These are phyloP conservation scores for Bombus fervidus DNA, from an alignment of 1,140 invertebrate species.

Conservation along the genomic window DNA sequence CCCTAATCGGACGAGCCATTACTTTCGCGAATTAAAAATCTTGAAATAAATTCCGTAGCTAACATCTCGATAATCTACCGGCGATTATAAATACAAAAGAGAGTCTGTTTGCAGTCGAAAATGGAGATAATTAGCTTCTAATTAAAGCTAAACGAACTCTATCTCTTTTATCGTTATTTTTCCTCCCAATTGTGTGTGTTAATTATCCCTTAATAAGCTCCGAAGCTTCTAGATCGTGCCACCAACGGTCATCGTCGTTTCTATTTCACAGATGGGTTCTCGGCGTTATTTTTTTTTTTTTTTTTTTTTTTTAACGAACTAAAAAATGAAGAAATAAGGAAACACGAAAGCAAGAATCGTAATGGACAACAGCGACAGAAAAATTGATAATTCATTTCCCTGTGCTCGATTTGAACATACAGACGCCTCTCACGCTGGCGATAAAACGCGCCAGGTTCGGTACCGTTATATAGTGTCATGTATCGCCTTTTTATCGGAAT, in stretches of 20 bases:
- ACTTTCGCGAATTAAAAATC: conserved; percentile 45
- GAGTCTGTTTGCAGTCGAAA: neutral
- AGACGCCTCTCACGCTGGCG: neutral
- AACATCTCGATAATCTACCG: conserved; percentile 27
- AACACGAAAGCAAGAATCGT: neutral
- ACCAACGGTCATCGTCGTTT: neutral
- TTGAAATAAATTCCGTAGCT: conserved; percentile 39
- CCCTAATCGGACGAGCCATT: conserved; percentile 41
- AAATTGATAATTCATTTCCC: conserved; percentile 46
- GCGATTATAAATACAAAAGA: neutral
- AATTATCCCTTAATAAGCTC: too few relatives aligned
- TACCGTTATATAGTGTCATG: neutral
- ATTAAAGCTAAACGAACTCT: neutral
- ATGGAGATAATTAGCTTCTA: neutral
- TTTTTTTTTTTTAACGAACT: neutral
- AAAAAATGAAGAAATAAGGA: too few relatives aligned
- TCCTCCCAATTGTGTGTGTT: too few relatives aligned
- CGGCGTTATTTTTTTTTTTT: too few relatives aligned
- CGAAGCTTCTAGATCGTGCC: neutral
- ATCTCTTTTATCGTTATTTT: neutral
- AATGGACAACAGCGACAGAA: neutral
- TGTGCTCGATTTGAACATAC: neutral
- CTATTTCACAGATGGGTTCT: neutral
- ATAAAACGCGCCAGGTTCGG: conserved; percentile 12
- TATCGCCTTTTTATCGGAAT: conserved; percentile 23